Percentiles rank a stretch among this genome's conserved stretches.
These are phyloP conservation scores for Dicranocentrus wangi DNA, from an alignment of 2,888 invertebrate genomes.

Conservation along the genomic window DNA sequence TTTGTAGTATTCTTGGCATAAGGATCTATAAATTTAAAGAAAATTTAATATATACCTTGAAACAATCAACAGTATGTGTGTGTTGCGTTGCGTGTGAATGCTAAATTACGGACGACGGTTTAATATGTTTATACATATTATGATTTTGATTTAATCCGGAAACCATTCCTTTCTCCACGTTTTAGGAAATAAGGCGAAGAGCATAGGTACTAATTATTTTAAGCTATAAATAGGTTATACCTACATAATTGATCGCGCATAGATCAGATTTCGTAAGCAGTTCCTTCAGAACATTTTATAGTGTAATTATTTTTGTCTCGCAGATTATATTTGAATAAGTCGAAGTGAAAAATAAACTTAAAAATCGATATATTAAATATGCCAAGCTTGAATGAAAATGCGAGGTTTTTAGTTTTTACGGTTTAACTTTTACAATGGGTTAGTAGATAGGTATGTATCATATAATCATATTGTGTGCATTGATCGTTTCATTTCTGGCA, in stretches of 20 bases:
- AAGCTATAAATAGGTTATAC: neutral
- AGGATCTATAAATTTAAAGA: constrained; percentile 68
- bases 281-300: neutral
- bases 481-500: too few species aligned
- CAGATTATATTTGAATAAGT: neutral
- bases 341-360: too few species aligned
- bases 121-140: neutral
- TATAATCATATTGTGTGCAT: too few species aligned
- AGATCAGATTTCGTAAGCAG: neutral
- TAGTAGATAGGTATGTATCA: too few species aligned
- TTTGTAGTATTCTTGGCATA: constrained; percentile 97
- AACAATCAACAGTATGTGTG: constrained; percentile 15
- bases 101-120: neutral
- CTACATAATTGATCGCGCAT: neutral
- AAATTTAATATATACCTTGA: neutral
- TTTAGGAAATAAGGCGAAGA: too few species aligned
- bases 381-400: too few species aligned
- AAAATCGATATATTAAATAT: too few species aligned
- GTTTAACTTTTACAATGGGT: too few species aligned
- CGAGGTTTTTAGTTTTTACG: too few species aligned
- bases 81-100: too few species aligned
- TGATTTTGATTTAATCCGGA: neutral
- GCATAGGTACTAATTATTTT: neutral
- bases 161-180: constrained; percentile 34
- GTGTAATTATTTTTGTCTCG: constrained; percentile 10